Conservation (phyloP, 2,113 vertebrate species). For the Nothobranchius furzeri region DNA sequence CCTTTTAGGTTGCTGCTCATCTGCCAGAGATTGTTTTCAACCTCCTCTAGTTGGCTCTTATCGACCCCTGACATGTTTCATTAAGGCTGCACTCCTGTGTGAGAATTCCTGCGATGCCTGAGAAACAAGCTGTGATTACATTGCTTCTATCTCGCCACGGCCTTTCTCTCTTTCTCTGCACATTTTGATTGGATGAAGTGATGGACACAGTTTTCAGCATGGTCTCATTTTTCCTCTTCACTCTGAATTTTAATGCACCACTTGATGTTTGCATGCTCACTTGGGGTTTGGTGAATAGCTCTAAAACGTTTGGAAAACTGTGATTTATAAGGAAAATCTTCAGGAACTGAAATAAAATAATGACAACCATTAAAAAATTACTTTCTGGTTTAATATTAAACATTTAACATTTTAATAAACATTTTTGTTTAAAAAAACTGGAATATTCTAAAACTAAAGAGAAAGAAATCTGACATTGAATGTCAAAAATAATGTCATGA, state of each 20-base stretch:
- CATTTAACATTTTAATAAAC: too few relatives aligned
- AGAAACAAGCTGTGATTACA: conserved; percentile 58
- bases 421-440: too few relatives aligned
- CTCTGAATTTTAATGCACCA: conserved; percentile 25
- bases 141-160: conserved; percentile 37
- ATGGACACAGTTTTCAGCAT: conserved; percentile 45
- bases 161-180: conserved; percentile 31
- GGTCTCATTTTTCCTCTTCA: conserved; percentile 26
- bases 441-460: too few relatives aligned
- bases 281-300: conserved; percentile 10
- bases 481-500: neutral
- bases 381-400: too few relatives aligned
- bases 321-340: conserved; percentile 9
- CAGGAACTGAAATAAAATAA: neutral
- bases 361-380: too few relatives aligned
- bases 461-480: too few relatives aligned
- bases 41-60: conserved; percentile 16
- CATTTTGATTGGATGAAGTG: conserved; percentile 39
- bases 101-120: conserved; percentile 30
- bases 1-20: conserved; percentile 15
- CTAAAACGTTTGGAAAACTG: conserved; percentile 1
- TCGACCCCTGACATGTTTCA: conserved; percentile 57
- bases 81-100: conserved; percentile 39
- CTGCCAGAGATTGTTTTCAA: conserved; percentile 35
- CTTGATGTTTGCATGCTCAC: conserved; percentile 1